Conservation (phyloP, 2,113 vertebrate genomes). For the Alligator mississippiensis region DNA sequence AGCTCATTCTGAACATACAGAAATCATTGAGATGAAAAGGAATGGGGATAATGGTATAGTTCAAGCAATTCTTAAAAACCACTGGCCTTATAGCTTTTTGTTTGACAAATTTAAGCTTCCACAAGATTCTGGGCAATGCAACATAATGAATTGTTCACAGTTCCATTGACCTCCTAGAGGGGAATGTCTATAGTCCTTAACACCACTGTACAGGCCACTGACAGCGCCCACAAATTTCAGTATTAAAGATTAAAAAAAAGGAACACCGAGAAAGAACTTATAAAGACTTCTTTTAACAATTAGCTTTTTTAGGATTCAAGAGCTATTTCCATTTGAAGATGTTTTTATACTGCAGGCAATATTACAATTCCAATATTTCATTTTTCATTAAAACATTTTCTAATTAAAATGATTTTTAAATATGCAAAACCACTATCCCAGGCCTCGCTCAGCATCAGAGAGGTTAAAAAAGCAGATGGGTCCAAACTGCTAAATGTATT, state of each 20-base stretch:
- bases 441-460: not conserved
- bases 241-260: not conserved
- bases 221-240: not conserved
- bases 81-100: constrained; percentile 57
- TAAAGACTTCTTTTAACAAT: accelerated
- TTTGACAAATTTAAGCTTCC: constrained; percentile 44
- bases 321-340: not conserved
- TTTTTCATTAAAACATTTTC: not conserved
- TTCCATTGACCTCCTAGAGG: not conserved
- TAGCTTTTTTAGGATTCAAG: not conserved
- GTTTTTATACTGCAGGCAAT: accelerated
- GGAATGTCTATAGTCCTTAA: not conserved
- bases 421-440: not conserved
- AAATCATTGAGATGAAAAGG: constrained; percentile 62
- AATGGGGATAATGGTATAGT: constrained; percentile 39
- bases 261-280: not conserved
- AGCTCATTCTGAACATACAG: constrained; percentile 46
- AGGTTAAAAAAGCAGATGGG: not conserved
- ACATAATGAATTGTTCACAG: constrained; percentile 36
- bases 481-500: not conserved
- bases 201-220: accelerated
- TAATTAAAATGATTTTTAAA: not conserved
- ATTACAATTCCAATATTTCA: not conserved
- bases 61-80: constrained; percentile 48
- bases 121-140: not conserved